Conservation (phyloP, 1,140 invertebrate genomes). For the Pectinophora gossypiella region DNA sequence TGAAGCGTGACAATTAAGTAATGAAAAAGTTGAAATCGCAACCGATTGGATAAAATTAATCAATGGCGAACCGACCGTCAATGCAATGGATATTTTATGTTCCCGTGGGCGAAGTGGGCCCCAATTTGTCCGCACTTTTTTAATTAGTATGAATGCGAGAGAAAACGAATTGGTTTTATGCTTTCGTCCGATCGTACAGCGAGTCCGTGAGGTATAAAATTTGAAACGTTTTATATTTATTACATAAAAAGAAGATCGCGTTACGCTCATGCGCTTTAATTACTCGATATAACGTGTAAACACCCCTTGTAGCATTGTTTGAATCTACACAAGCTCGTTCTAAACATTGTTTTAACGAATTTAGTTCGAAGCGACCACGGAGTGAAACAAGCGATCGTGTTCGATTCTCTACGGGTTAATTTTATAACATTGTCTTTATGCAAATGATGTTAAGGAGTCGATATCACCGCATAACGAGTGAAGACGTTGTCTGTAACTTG, state of each 20-base stretch:
- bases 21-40: constrained; percentile 56
- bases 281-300: too few relatives aligned
- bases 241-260: too few relatives aligned
- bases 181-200: constrained; percentile 22
- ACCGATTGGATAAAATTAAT: constrained; percentile 62
- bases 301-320: too few relatives aligned
- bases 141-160: constrained; percentile 57
- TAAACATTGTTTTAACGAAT: too few relatives aligned
- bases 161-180: constrained; percentile 52
- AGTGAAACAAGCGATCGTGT: too few relatives aligned
- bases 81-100: constrained; percentile 66
- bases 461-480: background rate
- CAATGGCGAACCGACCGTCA: constrained; percentile 43
- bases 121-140: constrained; percentile 68
- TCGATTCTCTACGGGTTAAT: too few relatives aligned
- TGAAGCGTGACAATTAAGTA: constrained; percentile 50
- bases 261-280: too few relatives aligned
- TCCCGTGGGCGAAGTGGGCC: constrained; percentile 55
- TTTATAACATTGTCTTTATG: constrained; percentile 1
- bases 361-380: too few relatives aligned
- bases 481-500: background rate
- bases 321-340: too few relatives aligned
- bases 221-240: background rate
- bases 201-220: background rate
- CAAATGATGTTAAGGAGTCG: background rate